These are phyloP conservation scores for Gisinianus flammeolus DNA, from an alignment of 2,888 invertebrate species.

Conservation along the genomic window DNA sequence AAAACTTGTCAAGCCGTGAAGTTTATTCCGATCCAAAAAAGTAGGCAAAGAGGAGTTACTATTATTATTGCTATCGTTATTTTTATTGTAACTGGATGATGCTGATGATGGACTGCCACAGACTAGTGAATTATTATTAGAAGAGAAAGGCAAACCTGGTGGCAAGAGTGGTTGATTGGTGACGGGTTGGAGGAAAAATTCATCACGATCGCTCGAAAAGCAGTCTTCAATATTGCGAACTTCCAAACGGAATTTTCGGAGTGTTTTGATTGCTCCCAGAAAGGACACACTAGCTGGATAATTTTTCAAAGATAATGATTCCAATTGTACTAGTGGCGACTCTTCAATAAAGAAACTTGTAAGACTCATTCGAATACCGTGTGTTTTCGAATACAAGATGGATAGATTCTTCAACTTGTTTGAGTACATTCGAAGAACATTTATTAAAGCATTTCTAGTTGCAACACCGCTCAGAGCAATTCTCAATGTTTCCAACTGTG, in stretches of 20 bases:
- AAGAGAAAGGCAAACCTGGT: neutral
- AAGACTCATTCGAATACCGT: constrained; percentile 27
- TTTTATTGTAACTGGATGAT: neutral
- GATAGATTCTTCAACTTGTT: constrained; percentile 3
- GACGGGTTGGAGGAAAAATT: constrained; percentile 25
- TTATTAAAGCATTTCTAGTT: neutral
- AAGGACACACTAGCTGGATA: constrained; percentile 17
- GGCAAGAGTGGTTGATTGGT: neutral
- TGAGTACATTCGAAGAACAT: constrained; percentile 1
- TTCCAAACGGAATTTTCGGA: constrained; percentile 21
- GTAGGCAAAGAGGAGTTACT: neutral
- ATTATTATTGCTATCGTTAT: neutral
- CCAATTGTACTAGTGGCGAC: constrained; percentile 5
- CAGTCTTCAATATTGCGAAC: constrained; percentile 29
- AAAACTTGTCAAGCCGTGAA: neutral
- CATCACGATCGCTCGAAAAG: constrained; percentile 17
- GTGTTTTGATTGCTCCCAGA: constrained; percentile 13
- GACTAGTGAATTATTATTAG: too few relatives aligned
- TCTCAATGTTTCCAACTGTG: constrained; percentile 24
- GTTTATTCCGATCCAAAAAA: neutral
- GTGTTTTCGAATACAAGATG: constrained; percentile 16
- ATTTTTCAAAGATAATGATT: constrained; percentile 14
- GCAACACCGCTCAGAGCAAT: constrained; percentile 19
- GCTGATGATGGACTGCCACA: neutral
- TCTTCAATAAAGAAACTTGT: constrained; percentile 21